These are phyloP conservation scores for Lasioglossum oenotherae DNA, from an alignment of 2,888 invertebrate species.

Conservation along the genomic window DNA sequence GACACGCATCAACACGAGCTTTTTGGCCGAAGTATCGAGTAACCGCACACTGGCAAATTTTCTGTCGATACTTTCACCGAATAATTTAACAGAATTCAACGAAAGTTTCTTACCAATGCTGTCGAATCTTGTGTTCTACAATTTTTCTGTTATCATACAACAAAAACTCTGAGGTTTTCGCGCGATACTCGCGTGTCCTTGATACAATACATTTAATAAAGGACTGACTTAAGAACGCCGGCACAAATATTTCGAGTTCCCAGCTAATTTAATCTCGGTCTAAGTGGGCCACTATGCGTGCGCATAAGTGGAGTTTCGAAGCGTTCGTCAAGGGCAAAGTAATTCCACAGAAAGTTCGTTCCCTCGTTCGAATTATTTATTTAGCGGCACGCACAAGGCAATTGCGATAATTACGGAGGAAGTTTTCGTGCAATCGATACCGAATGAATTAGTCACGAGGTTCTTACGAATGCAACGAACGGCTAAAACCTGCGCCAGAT, in stretches of 20 bases:
- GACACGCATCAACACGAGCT: not conserved
- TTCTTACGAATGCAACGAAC: not conserved
- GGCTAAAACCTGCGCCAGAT: not conserved
- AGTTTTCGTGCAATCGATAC: conserved; percentile 5
- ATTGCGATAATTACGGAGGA: conserved; percentile 11
- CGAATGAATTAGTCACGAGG: conserved; percentile 16
- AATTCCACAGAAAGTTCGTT: conserved; percentile 20
- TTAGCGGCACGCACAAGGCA: conserved; percentile 31
- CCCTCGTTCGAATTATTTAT: conserved; percentile 37
- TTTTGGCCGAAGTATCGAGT: not conserved
- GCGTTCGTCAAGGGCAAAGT: conserved; percentile 24
- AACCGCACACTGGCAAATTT: not conserved
- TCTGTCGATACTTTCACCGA: not conserved
- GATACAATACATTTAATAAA: not conserved
- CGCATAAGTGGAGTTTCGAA: not conserved
- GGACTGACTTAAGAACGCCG: not conserved
- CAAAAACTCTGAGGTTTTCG: not conserved
- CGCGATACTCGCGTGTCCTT: not conserved
- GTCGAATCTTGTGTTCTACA: not conserved
- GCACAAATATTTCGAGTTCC: not conserved
- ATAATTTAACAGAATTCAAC: not conserved
- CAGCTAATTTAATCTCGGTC: not conserved
- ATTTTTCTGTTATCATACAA: not conserved
- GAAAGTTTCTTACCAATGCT: not conserved
- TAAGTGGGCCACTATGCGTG: conserved; percentile 14